Evolutionary conservation across 2,888 invertebrate genomes (phyloP).

Genomic region (Spisula solida): DNA sequence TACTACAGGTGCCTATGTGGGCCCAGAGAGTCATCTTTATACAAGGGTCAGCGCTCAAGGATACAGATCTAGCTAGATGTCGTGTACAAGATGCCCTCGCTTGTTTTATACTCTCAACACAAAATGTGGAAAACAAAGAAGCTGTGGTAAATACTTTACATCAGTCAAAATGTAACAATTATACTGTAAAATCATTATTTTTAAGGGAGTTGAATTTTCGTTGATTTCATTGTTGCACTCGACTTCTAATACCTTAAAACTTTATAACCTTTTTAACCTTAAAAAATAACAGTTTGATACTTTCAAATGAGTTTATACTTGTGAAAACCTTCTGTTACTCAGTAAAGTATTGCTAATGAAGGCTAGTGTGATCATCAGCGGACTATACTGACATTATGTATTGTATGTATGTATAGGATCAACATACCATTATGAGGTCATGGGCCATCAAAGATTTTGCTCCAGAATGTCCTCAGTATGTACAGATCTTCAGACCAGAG

Average conservation of each 20-base stretch:
- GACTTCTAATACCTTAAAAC: no score
- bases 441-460: constrained; percentile 99
- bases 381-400: neutral
- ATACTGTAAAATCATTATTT: no score
- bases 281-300: no score
- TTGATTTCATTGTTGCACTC: no score
- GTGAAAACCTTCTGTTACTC: no score
- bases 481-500: constrained; percentile 99
- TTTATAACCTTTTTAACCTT: no score
- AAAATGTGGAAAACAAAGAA: constrained; percentile 98
- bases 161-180: no score
- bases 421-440: constrained; percentile 93
- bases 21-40: constrained; percentile 98
- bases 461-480: constrained; percentile 98
- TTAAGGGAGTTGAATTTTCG: no score
- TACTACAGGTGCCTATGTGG: constrained; percentile 98
- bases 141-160: constrained; percentile 91
- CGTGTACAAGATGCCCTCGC: constrained; percentile 98
- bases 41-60: constrained; percentile 98
- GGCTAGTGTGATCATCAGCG: no score
- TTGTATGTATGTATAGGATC: constrained; percentile 89
- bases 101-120: constrained; percentile 97
- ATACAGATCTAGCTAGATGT: constrained; percentile 97
- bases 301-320: no score
- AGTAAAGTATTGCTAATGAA: no score